A percentile compares a stretch with the other conserved stretches of the same genome.
These are phyloP conservation scores for Drosophila azteca DNA, from an alignment of 1,140 invertebrate species.

Conservation along the genomic window DNA sequence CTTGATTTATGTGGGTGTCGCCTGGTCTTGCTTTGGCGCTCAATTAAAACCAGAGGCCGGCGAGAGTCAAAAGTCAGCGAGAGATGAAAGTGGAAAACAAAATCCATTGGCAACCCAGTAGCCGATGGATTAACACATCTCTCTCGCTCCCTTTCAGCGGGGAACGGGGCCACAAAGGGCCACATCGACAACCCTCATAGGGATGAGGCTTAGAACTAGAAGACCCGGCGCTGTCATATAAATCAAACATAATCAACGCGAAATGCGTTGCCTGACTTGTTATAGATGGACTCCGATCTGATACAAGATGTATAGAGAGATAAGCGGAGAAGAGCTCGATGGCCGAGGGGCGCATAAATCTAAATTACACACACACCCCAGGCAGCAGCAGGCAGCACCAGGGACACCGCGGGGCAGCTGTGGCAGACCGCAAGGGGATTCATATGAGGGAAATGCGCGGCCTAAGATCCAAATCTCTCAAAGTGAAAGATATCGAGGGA, in stretches of 20 bases:
- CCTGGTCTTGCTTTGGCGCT: constrained; percentile 38
- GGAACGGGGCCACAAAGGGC: constrained; percentile 14
- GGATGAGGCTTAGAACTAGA: constrained; percentile 7
- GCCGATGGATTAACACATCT: constrained; percentile 66
- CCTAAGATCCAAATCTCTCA: constrained; percentile 62
- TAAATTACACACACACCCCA: constrained; percentile 61
- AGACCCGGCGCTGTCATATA: constrained; percentile 59
- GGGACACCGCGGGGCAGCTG: background rate
- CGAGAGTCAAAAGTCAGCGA: constrained; percentile 42
- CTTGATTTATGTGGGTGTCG: constrained; percentile 67
- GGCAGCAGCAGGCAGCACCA: background rate
- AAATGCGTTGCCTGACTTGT: constrained; percentile 48
- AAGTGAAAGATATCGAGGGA: constrained; percentile 19
- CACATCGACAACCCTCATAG: constrained; percentile 46
- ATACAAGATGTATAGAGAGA: constrained; percentile 33
- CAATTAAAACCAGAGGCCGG: constrained; percentile 57
- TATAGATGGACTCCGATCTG: constrained; percentile 56
- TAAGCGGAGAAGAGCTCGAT: constrained; percentile 14
- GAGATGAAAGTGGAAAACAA: constrained; percentile 41
- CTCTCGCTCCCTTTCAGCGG: background rate
- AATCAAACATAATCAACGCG: constrained; percentile 79
- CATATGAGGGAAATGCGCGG: constrained; percentile 49
- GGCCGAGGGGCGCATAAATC: constrained; percentile 61
- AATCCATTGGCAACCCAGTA: constrained; percentile 19
- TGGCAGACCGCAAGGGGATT: constrained; percentile 58